A percentile compares a stretch with the other conserved stretches of the same genome.
These are phyloP conservation scores for Etheostoma perlongum DNA, from an alignment of 2,797 vertebrate genomes.

Conservation along the genomic window DNA sequence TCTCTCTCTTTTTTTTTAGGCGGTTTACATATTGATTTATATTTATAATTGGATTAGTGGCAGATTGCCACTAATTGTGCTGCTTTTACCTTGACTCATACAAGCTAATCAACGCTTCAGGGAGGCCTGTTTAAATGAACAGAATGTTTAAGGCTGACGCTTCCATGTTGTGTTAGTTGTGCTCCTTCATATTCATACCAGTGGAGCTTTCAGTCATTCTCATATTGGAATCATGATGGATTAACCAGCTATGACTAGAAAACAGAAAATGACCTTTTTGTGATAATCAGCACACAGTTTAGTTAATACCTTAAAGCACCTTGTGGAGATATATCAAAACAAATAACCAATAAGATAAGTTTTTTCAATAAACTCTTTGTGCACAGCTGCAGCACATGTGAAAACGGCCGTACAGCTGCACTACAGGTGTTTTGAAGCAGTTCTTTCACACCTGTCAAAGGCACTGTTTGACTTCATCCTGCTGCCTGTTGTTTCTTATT, in stretches of 20 bases:
- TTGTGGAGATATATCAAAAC: neutral
- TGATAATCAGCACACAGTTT: neutral
- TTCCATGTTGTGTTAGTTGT: conserved; percentile 1
- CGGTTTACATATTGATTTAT: conserved; percentile 9
- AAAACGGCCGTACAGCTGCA: neutral
- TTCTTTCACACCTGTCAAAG: neutral
- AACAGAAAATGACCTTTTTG: neutral
- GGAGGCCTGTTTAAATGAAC: neutral
- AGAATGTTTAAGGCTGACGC: neutral
- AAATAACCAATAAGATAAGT: neutral
- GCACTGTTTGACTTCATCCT: neutral
- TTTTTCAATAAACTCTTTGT: neutral
- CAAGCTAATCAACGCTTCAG: neutral
- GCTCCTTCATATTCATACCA: conserved; percentile 1
- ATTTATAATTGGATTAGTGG: neutral
- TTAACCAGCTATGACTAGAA: neutral
- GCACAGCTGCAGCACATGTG: neutral
- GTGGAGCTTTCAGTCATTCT: conserved; percentile 16
- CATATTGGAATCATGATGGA: conserved; percentile 26
- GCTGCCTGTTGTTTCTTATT: neutral
- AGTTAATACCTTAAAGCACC: neutral
- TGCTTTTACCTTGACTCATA: conserved; percentile 6
- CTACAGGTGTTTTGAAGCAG: neutral
- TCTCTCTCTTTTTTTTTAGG: neutral
- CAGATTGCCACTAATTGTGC: neutral